Evolutionary conservation across 2,888 invertebrate genomes (phyloP), one percentile per base, ranked within the genome.

Genomic region (Synergus laeviventris): DNA sequence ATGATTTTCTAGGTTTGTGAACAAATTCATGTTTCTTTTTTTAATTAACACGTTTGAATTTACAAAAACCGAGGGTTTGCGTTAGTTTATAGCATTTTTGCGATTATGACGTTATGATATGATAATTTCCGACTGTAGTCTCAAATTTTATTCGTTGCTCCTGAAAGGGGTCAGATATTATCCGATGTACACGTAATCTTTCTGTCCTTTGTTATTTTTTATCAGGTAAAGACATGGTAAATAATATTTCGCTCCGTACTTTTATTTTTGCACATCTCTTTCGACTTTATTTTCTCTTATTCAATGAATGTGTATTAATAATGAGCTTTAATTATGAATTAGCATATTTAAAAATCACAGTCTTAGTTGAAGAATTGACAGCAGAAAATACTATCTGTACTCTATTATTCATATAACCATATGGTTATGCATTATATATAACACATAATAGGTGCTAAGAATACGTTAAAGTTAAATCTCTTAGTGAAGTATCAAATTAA

Each of bases 351-450:
- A 90, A 90, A 90, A 90, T 90, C 90, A 90, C 90, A 90, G 90
- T 90, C 90, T 90, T 90, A 90, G 89, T 90, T 90, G 89, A 90
- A 90, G 89, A 90, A 90, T 90, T 90, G 90, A 90, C 90, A 90
- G 89, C 90, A 89, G 89, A 90, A 90, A 90, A 90, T 89, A 90
- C 89, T 90, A 90, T 89, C 89, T 88, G 87, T 89, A 89, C 83
- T 87, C 89, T 89, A 90, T 88, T 85, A 81, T 76, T 78, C 11
- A 21, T 11, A 56, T 56, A 59, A 59, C 12, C 24, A 59, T 59
- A 59, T 59, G 14, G 14, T 59, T 18, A 59, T 59, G 59, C 24
- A 59, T 59, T 59, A 54, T 59, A 18, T 59, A 59, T 24, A 59
- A 59, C 21, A 59, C 5, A 59, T 24, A 59, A 24, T 24, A 59